Evolutionary conservation across 2,113 vertebrate species (phyloP).

Genomic region (Tamias sibiricus): DNA sequence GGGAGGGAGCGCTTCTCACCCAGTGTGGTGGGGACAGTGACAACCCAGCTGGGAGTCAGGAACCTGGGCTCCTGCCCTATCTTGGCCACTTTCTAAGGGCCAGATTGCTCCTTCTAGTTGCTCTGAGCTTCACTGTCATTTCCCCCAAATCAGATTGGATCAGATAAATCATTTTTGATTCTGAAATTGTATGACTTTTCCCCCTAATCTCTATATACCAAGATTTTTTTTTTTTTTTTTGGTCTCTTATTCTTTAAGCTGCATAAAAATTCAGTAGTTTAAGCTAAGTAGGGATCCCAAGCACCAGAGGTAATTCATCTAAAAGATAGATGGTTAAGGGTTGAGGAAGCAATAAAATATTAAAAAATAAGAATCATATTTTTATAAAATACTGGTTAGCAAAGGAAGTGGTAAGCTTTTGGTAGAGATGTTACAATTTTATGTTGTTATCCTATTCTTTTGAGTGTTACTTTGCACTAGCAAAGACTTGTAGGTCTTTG

Average conservation of each 20-base stretch:
- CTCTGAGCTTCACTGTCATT: not conserved
- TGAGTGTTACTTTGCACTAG: not conserved
- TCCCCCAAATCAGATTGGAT: conserved; percentile 14
- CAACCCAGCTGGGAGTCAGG: not conserved
- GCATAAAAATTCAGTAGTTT: not conserved
- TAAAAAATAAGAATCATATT: conserved; percentile 17
- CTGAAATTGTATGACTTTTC: not conserved
- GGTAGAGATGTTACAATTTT: not conserved
- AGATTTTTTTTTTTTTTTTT: not conserved
- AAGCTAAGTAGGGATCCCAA: not conserved
- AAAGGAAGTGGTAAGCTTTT: not conserved
- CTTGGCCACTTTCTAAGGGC: not conserved
- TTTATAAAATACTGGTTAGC: not conserved
- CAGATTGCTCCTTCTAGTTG: not conserved
- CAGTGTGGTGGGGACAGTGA: accelerated
- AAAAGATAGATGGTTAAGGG: not conserved
- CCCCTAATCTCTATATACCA: not conserved
- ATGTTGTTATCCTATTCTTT: not conserved
- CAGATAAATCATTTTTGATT: conserved; percentile 25
- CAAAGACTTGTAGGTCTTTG: not conserved
- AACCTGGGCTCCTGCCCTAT: not conserved
- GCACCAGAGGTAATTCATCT: not conserved
- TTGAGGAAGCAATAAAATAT: not conserved
- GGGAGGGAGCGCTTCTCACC: not conserved
- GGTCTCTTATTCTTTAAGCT: not conserved